Base-by-base conservation (phyloP, 2,888 invertebrate genomes). In the Drosophila pseudotalamancana region DNA sequence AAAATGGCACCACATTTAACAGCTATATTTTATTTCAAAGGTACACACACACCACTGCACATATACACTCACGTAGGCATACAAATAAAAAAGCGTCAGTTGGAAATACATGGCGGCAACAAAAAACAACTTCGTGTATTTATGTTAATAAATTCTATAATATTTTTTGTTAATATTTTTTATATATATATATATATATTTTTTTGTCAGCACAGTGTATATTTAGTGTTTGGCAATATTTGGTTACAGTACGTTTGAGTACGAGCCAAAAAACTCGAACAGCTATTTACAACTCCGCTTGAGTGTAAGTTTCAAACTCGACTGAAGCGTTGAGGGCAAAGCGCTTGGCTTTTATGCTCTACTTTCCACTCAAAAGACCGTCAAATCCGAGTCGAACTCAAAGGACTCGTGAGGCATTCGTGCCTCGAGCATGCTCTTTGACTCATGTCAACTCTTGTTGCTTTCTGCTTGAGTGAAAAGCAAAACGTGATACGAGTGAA, bases 221-320 rank as follows among this genome's bases (percentile, higher is more conserved):
- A 2, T 48, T 8, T 51, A 19, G 18, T 63, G 25, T 61, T 53
- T 39, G 21, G 31, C 50, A 60, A 57, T 60, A 72, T 69, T 68
- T 48, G 51, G 68, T 77, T 88, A 87, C 89, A 82, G 82, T 90
- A 91, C 91, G 88, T 90, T 90, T 90, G 91, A 90, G 90, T 90
- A 89, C 90, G 90, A 91, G 91, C 89, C 88, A 89, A 89, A 87
- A 87, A 88, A 88, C 89, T 88, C 90, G 90, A 83, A 88, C 80
- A 60, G 70, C 88, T 86, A 87, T 88, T 88, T 86, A 87, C 82
- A 88, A 88, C 88, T 89, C 90, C 90, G 84, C 89, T 85, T 88
- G 82, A 89, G 90, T 87, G 88, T 88, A 91, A 90, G 91, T 90
- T 90, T 89, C 88, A 90, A 90, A 91, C 91, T 91, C 91, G 91